phyloP scores from a whole-genome alignment of 2,113 vertebrate species.

The Pachyramphus minor region DNA sequence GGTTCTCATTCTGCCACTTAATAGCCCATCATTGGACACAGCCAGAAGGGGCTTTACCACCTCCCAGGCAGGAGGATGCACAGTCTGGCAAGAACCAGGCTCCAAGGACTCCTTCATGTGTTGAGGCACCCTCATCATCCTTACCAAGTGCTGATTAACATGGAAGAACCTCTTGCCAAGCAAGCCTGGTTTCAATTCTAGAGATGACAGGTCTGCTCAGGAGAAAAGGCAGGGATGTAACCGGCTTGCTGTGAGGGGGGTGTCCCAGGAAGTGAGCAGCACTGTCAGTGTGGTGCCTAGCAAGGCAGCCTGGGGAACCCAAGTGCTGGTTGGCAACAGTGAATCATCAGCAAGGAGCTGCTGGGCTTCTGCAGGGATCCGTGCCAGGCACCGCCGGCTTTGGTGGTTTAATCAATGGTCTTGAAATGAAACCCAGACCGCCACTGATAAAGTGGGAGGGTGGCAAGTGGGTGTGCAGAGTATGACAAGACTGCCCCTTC shows the following conservation, averaged over 20 bases:
- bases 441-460: neutral
- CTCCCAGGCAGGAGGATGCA: neutral
- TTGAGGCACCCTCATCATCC: neutral
- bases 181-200: neutral
- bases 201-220: neutral
- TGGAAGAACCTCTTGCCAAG: neutral
- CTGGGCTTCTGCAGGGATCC: neutral
- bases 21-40: neutral
- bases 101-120: neutral
- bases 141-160: neutral
- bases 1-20: neutral
- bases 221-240: neutral
- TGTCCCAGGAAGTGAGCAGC: neutral
- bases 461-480: neutral
- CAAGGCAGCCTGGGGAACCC: rapidly evolving
- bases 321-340: rapidly evolving
- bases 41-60: neutral
- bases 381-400: rapidly evolving
- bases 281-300: neutral
- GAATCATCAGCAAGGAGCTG: neutral
- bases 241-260: rapidly evolving
- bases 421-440: neutral
- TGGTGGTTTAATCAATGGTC: rapidly evolving
- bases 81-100: neutral
- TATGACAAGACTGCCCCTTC: neutral